phyloP scores from a whole-genome alignment of 1,140 invertebrate species.

The Lordiphosa mommai region DNA sequence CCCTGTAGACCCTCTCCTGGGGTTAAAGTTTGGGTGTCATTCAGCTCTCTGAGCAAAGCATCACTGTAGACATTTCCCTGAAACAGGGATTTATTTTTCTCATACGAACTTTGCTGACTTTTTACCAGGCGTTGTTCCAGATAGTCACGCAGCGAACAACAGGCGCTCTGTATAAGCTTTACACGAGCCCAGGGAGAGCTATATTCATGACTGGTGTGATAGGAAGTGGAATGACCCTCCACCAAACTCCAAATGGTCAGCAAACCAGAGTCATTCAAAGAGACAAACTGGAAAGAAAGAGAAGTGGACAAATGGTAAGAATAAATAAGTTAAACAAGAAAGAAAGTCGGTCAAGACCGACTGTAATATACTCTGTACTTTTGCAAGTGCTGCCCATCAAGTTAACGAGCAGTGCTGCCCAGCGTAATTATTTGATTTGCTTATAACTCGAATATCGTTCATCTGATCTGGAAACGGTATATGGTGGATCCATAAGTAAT shows the following conservation, averaged over 20 bases:
- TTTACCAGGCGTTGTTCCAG: conserved; percentile 43
- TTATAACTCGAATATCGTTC: no score
- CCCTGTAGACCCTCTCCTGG: conserved; percentile 46
- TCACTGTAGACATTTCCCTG: conserved; percentile 76
- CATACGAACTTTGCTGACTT: conserved; percentile 46
- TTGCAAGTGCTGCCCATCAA: no score
- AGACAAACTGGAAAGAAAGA: conserved; percentile 46
- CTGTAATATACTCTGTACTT: no score
- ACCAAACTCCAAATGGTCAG: conserved; percentile 73
- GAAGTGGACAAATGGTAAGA: no score
- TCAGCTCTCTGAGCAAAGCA: conserved; percentile 59
- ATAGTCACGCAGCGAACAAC: conserved; percentile 59
- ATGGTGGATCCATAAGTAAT: no score
- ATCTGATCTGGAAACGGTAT: no score
- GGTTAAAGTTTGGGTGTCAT: conserved; percentile 46
- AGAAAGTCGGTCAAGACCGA: no score
- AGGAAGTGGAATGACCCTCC: conserved; percentile 17
- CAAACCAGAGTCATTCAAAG: conserved; percentile 72
- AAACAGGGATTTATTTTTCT: conserved; percentile 68
- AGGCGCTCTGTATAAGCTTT: conserved; percentile 68
- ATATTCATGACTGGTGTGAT: conserved; percentile 46
- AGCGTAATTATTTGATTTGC: no score
- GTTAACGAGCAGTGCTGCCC: no score
- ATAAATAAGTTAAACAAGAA: not conserved
- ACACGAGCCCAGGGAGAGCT: conserved; percentile 71